A percentile compares a stretch with the other conserved stretches of the same genome.
Evolutionary conservation across 2,113 vertebrate species (phyloP).

Genomic region (Anas platyrhynchos): DNA sequence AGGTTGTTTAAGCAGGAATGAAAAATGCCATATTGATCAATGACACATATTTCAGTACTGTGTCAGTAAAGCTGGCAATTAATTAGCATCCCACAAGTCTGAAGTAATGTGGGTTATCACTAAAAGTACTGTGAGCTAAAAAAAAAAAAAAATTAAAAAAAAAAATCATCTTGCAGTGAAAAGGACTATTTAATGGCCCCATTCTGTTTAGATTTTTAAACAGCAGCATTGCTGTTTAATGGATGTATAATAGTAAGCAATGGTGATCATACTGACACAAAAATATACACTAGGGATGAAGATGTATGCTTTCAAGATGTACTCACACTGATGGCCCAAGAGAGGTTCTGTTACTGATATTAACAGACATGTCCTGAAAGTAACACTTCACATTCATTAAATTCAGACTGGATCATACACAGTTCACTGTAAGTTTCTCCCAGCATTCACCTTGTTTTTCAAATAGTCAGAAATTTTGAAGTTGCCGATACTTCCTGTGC

Average conservation of each 20-base stretch:
- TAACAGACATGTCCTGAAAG: not conserved
- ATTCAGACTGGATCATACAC: not conserved
- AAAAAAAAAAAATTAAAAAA: not conserved
- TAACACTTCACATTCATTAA: not conserved
- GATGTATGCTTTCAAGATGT: not conserved
- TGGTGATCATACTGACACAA: not conserved
- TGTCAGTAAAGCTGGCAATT: not conserved
- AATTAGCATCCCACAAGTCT: not conserved
- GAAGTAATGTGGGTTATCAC: not conserved
- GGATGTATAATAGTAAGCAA: not conserved
- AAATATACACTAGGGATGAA: not conserved
- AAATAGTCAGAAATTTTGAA: not conserved
- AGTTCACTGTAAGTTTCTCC: not conserved
- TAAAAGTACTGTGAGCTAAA: not conserved
- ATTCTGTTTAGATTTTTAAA: not conserved
- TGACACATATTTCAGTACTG: not conserved
- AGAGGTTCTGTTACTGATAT: not conserved
- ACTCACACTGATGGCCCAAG: not conserved
- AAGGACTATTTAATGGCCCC: not conserved
- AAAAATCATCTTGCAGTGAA: not conserved
- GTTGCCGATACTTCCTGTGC: not conserved
- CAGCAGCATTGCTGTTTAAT: not conserved
- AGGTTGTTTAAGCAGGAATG: not conserved
- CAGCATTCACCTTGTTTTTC: not conserved
- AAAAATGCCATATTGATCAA: not conserved